These are phyloP conservation scores for Mimas tiliae DNA, from an alignment of 2,888 invertebrate species.

Conservation along the genomic window DNA sequence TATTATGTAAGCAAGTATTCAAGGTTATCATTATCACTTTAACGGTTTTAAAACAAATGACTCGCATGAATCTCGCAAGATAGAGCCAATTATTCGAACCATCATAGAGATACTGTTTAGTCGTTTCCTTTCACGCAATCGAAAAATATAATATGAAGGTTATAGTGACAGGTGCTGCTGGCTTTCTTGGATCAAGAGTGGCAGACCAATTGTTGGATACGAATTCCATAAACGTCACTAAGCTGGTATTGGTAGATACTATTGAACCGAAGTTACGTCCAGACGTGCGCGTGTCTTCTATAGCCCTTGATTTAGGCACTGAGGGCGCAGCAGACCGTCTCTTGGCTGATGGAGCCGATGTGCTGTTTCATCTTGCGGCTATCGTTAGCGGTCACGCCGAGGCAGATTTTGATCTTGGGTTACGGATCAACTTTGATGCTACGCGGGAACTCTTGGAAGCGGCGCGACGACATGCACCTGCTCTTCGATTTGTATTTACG, in stretches of 20 bases:
- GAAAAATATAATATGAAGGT: constrained; percentile 53
- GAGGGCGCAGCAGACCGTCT: constrained; percentile 51
- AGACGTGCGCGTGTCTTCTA: constrained; percentile 33
- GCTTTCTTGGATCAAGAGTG: constrained; percentile 61
- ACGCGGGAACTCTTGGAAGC: constrained; percentile 66
- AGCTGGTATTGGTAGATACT: constrained; percentile 52
- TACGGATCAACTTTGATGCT: constrained; percentile 68
- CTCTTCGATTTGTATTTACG: constrained; percentile 60
- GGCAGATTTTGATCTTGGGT: constrained; percentile 67
- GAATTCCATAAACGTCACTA: constrained; percentile 46
- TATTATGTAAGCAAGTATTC: background rate
- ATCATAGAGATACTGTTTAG: background rate
- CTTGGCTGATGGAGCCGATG: constrained; percentile 48
- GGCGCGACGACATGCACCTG: constrained; percentile 51
- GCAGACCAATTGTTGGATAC: constrained; percentile 50
- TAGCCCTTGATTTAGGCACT: constrained; percentile 35
- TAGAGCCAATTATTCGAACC: background rate
- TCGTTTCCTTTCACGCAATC: background rate
- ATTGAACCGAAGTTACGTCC: constrained; percentile 33
- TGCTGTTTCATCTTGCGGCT: constrained; percentile 72
- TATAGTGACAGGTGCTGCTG: constrained; percentile 67
- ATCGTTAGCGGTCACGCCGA: constrained; percentile 74
- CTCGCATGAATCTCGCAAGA: background rate
- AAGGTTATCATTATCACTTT: constrained; percentile 18
- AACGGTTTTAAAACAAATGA: background rate